phyloP scores from a whole-genome alignment of 2,888 invertebrate genomes.

The Oxytorus armatus region DNA sequence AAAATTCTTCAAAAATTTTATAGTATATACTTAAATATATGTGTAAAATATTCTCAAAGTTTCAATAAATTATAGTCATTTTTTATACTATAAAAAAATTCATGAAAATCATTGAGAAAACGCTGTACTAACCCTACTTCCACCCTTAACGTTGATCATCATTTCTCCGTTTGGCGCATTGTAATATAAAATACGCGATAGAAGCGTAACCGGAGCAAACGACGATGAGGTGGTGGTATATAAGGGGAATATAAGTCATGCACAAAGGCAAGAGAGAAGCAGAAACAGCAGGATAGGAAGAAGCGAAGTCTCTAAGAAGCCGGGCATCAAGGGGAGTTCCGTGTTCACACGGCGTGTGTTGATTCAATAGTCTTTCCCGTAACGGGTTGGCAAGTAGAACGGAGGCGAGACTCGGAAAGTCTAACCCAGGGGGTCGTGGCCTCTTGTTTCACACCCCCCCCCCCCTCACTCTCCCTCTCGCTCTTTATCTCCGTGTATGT shows the following conservation, averaged over 20 bases:
- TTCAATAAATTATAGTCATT: too few relatives aligned
- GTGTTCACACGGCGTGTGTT: constrained; percentile 55
- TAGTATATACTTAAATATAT: too few relatives aligned
- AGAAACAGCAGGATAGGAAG: constrained; percentile 18
- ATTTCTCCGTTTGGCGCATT: not conserved
- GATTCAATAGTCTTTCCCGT: constrained; percentile 66
- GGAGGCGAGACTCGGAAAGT: constrained; percentile 37
- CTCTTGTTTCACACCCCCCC: too few relatives aligned
- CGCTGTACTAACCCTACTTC: too few relatives aligned
- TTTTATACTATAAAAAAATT: too few relatives aligned
- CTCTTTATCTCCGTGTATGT: constrained; percentile 29
- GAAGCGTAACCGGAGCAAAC: not conserved
- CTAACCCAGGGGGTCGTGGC: constrained; percentile 48
- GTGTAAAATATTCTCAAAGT: too few relatives aligned
- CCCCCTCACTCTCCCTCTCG: constrained; percentile 3
- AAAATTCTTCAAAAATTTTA: too few relatives aligned
- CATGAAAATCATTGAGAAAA: too few relatives aligned
- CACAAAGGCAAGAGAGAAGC: constrained; percentile 17
- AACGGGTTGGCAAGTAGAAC: constrained; percentile 51
- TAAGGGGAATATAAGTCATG: constrained; percentile 23
- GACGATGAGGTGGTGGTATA: not conserved
- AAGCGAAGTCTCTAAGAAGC: constrained; percentile 26
- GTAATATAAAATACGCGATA: constrained; percentile 5
- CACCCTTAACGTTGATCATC: not conserved
- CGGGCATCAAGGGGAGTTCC: constrained; percentile 28